Evolutionary conservation across 2,113 vertebrate species (phyloP).

Genomic region (Rhipidura dahli): DNA sequence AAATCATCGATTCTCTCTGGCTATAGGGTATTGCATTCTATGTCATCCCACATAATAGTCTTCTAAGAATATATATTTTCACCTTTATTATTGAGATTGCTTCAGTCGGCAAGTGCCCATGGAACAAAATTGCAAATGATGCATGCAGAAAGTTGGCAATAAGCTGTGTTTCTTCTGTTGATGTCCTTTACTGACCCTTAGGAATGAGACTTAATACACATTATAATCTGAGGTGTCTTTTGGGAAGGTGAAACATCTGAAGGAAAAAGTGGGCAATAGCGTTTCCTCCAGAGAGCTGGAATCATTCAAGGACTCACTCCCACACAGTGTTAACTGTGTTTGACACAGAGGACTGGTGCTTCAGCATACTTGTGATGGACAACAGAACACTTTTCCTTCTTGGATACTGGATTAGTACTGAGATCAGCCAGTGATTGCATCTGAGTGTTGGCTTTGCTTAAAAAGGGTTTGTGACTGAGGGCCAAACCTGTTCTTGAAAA

Average conservation of each 20-base stretch:
- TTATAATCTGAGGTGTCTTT: background rate
- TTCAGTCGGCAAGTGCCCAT: background rate
- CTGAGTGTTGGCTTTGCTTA: background rate
- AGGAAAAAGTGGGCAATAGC: background rate
- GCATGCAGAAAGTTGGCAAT: background rate
- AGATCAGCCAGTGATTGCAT: accelerated
- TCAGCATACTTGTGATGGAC: background rate
- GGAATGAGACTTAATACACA: background rate
- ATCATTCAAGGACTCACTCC: background rate
- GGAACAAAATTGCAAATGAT: background rate
- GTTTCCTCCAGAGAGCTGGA: background rate
- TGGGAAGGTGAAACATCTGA: background rate
- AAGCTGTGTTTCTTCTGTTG: background rate
- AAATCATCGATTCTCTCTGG: background rate
- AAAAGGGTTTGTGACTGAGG: background rate
- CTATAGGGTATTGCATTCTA: background rate
- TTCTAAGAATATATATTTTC: background rate
- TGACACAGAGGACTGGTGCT: background rate
- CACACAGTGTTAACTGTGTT: background rate
- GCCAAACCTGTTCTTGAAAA: background rate
- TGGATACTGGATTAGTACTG: background rate
- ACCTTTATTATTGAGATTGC: background rate
- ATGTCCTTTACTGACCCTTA: background rate
- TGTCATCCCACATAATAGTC: background rate
- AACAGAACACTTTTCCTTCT: background rate